Conservation (phyloP, 2,113 vertebrate species). For the Pleuronectes platessa region DNA sequence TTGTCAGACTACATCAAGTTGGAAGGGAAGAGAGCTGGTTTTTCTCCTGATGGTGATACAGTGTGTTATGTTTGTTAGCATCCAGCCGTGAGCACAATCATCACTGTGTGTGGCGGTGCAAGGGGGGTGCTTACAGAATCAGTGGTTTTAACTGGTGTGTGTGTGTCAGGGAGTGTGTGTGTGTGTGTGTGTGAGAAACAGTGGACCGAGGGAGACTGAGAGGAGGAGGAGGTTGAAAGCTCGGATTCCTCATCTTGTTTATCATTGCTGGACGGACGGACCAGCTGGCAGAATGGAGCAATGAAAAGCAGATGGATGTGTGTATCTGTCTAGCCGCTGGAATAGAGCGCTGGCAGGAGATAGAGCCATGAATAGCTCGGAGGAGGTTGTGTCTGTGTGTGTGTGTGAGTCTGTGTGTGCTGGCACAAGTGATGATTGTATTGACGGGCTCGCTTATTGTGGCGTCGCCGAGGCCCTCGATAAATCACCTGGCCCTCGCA, state of each 20-base stretch:
- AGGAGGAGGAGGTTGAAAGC: background rate
- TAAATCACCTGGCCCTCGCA: constrained; percentile 44
- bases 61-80: too few species aligned
- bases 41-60: too few species aligned
- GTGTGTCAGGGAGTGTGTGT: background rate
- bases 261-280: constrained; percentile 27
- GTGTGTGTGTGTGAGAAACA: background rate
- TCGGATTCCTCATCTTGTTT: constrained; percentile 25
- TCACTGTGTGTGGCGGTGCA: too few species aligned
- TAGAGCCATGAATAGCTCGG: constrained; percentile 51
- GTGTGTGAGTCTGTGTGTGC: constrained; percentile 23
- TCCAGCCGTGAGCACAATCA: too few species aligned
- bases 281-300: constrained; percentile 41
- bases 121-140: background rate
- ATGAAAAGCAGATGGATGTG: constrained; percentile 51
- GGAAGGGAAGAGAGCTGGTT: too few species aligned
- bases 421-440: constrained; percentile 45
- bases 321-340: constrained; percentile 22
- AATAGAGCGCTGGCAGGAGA: constrained; percentile 41
- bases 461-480: constrained; percentile 23
- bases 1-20: too few species aligned
- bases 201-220: background rate
- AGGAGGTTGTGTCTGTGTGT: constrained; percentile 7
- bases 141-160: background rate
- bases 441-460: constrained; percentile 65